Conservation (phyloP, 2,888 invertebrate genomes). For the Pachydiplax longipennis region DNA sequence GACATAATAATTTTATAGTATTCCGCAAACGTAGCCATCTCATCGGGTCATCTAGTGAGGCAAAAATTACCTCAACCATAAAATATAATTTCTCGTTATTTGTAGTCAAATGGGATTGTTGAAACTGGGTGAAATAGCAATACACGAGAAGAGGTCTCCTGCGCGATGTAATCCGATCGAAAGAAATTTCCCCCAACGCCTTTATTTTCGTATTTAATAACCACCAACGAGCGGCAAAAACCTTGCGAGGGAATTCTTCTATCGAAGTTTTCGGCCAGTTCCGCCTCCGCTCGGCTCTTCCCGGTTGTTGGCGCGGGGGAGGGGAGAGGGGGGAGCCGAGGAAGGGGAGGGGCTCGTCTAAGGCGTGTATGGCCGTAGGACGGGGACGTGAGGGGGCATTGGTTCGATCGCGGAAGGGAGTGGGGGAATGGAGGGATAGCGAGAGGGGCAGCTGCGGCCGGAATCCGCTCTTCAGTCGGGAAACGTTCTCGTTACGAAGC, state of each 20-base stretch:
- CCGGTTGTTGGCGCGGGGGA: neutral
- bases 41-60: too few species aligned
- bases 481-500: neutral
- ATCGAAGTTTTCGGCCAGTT: neutral
- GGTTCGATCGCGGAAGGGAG: neutral
- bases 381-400: neutral
- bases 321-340: too few species aligned
- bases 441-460: neutral
- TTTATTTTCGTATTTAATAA: neutral
- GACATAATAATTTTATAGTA: too few species aligned
- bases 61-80: too few species aligned
- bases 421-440: neutral
- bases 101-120: too few species aligned
- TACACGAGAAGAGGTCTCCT: too few species aligned
- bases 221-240: neutral
- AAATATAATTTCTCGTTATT: too few species aligned
- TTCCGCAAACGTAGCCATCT: too few species aligned
- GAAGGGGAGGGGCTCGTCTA: neutral
- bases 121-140: too few species aligned
- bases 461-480: constrained; percentile 20
- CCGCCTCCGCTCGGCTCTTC: neutral
- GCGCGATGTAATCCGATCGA: too few species aligned
- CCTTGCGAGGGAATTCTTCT: neutral
- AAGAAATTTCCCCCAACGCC: too few species aligned
- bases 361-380: neutral